A percentile compares a stretch with the other conserved stretches of the same genome.
These are phyloP conservation scores for Escarpia spicata DNA, from an alignment of 2,888 invertebrate species.

Conservation along the genomic window DNA sequence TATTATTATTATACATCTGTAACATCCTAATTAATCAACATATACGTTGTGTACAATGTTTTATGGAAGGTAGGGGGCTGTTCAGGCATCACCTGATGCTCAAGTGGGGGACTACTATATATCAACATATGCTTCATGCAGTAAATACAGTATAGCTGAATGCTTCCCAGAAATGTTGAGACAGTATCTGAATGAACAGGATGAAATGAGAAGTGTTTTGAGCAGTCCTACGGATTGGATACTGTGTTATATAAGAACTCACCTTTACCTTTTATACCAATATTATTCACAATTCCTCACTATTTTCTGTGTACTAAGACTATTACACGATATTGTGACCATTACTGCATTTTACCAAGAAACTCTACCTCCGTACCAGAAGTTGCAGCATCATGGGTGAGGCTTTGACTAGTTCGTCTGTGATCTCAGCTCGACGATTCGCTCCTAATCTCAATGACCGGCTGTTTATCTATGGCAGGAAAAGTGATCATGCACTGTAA, in stretches of 20 bases:
- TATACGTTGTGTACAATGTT: too few species aligned
- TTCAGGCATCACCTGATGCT: too few species aligned
- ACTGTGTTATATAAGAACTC: too few species aligned
- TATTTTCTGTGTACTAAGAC: neutral
- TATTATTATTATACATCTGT: too few species aligned
- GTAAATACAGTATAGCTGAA: too few species aligned
- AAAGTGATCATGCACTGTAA: neutral
- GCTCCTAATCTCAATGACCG: conserved; percentile 77
- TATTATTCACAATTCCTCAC: neutral
- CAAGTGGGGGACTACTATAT: too few species aligned
- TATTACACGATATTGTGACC: neutral
- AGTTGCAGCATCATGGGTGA: conserved; percentile 82
- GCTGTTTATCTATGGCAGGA: conserved; percentile 62
- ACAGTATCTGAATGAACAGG: neutral
- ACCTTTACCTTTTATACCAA: neutral
- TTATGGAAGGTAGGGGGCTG: too few species aligned
- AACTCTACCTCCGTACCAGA: conserved; percentile 68
- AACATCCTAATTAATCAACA: too few species aligned
- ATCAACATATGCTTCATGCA: too few species aligned
- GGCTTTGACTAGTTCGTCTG: conserved; percentile 80
- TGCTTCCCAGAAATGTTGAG: too few species aligned
- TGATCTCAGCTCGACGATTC: conserved; percentile 87
- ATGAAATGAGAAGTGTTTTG: neutral
- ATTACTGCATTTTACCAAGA: too few species aligned
- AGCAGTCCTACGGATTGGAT: too few species aligned